A percentile compares a stretch with the other conserved stretches of the same genome.
Evolutionary conservation across 2,113 vertebrate genomes (phyloP).

Genomic region (Himantopus leucocephalus): DNA sequence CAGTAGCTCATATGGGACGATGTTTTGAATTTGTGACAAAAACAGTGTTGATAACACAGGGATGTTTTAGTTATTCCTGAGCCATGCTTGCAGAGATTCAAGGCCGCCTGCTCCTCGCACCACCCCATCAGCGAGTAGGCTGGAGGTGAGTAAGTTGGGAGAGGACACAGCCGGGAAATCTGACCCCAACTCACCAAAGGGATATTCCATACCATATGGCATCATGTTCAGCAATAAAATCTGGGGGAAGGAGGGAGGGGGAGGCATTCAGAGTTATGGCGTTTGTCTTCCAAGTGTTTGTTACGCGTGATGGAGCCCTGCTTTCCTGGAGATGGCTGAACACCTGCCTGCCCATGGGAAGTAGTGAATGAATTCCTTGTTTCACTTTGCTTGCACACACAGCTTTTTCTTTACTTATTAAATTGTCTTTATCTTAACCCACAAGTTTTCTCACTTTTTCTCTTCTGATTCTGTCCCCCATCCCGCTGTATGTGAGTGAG

Average conservation of each 20-base stretch:
- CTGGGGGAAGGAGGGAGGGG: background rate
- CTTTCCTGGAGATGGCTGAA: background rate
- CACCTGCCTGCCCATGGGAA: background rate
- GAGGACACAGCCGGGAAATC: background rate
- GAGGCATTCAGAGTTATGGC: fast-evolving
- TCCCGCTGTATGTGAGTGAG: background rate
- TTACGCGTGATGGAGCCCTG: fast-evolving
- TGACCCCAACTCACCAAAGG: background rate
- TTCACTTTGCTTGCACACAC: background rate
- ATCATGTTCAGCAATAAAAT: background rate
- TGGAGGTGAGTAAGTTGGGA: background rate
- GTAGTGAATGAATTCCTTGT: background rate
- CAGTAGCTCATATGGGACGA: fast-evolving
- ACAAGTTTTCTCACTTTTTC: background rate
- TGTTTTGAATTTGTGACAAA: background rate
- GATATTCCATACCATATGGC: background rate
- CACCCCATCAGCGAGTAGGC: fast-evolving
- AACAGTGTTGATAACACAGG: background rate
- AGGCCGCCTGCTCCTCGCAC: background rate
- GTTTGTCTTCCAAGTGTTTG: background rate
- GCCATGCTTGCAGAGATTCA: fast-evolving
- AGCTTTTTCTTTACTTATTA: background rate
- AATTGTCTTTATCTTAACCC: background rate
- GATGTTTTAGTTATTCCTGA: background rate
- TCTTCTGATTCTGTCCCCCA: background rate